Conservation (phyloP, 1,140 invertebrate species). For the Pomacea maculata region DNA sequence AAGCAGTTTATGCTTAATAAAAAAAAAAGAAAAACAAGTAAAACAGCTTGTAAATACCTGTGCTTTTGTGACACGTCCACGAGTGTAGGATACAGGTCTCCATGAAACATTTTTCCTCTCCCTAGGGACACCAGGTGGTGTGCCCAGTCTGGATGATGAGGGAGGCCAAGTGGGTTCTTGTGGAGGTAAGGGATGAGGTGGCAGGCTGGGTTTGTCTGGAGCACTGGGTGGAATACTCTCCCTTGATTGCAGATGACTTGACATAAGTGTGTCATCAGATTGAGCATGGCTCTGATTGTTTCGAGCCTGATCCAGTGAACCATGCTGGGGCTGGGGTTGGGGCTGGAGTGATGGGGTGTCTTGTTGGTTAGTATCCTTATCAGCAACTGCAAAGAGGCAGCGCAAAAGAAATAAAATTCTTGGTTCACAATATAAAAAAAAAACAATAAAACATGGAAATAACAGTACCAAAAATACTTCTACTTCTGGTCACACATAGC, state of each 20-base stretch:
- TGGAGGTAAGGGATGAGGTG: neutral
- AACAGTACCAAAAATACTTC: too few species aligned
- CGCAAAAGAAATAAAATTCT: too few species aligned
- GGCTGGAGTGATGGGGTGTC: neutral
- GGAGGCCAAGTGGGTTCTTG: slow-evolving; percentile 11
- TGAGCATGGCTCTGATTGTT: too few species aligned
- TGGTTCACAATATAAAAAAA: too few species aligned
- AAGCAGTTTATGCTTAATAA: too few species aligned
- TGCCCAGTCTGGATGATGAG: neutral
- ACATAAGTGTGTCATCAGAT: neutral
- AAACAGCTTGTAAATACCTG: neutral
- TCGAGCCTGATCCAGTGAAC: neutral
- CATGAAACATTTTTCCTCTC: slow-evolving; percentile 10
- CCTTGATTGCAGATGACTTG: too few species aligned
- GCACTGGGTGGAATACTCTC: neutral
- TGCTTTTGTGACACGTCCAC: slow-evolving; percentile 2
- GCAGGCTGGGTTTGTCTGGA: neutral
- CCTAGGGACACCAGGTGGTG: slow-evolving; percentile 8
- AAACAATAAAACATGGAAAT: too few species aligned
- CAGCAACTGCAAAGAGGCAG: too few species aligned
- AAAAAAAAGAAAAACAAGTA: neutral
- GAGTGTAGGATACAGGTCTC: slow-evolving; percentile 7
- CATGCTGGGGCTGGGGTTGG: neutral
- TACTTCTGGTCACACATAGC: too few species aligned
- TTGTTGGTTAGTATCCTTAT: neutral